Evolutionary conservation across 2,888 invertebrate species (phyloP), one percentile per base, ranked within the genome.

Genomic region (Gonocerus acuteangulatus): DNA sequence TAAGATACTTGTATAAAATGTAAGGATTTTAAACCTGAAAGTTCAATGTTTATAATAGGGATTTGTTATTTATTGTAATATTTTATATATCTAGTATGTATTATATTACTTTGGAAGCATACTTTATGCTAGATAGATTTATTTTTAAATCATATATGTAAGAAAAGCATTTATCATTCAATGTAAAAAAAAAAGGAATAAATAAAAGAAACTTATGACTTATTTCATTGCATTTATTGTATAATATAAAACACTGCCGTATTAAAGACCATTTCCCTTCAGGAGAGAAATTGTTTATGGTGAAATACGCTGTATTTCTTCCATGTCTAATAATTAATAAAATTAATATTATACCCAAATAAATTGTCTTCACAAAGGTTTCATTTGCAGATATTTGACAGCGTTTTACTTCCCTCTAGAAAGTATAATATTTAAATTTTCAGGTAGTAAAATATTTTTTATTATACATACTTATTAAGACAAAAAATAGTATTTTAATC

Each of bases 61-160:
- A 27, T 9, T 27, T 34, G 51, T 51, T 51, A 51, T 51, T 19
- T 18, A 51, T 51, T 51, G 34, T 51, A 51, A 51, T 51, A 51
- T 51, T 51, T 34, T 51, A 51, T 51, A 51, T 51, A 51, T 34
- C 34, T 51, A 51, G 34, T 27, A 13, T 34, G 32, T 51, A 51
- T 34, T 51, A 19, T 34, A 34, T 36, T 34, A 51, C 34, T 27
- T 27, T 27, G 27, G 27, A 27, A 21, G 34, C 27, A 6, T n/a
- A 51, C 19, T 27, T 51, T 51, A 27, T 51, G 34, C 51, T 51
- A 51, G 51, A 51, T 51, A 51, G 51, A 51, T 51, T 51, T 51
- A 51, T 51, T 51, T 51, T 51, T 51, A 51, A 51, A 51, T 34
- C 18, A 51, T 36, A 15, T 15, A 27, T 27, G 9, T 51, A 51